Percentiles rank a stretch among this genome's conserved stretches.
phyloP scores from a whole-genome alignment of 2,797 vertebrate genomes.

The Crypturellus tataupa region DNA sequence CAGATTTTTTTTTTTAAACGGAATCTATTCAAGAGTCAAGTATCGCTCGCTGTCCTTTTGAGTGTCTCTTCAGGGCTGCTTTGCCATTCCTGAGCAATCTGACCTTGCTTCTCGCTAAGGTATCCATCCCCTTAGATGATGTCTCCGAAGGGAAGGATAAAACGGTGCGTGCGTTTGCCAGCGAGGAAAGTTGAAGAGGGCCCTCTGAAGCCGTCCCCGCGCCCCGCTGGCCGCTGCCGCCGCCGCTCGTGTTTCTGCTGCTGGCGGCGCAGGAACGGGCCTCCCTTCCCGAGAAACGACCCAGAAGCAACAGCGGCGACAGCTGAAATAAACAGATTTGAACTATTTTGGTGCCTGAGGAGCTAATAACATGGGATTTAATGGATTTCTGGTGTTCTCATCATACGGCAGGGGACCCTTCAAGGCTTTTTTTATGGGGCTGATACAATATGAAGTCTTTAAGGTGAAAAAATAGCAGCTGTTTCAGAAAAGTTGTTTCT shows the following conservation, averaged over 20 bases:
- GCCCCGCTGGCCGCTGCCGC: constrained; percentile 18
- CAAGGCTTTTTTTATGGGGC: not conserved
- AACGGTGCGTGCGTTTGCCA: not conserved
- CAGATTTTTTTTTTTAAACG: not conserved
- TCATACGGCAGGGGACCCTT: not conserved
- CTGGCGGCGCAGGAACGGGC: constrained; percentile 11
- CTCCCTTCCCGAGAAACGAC: not conserved
- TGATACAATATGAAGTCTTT: not conserved
- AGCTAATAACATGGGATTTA: not conserved
- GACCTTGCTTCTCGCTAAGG: not conserved
- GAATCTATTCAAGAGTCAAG: constrained; percentile 11
- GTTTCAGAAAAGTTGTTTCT: not conserved
- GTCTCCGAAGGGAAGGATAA: not conserved
- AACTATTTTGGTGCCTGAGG: not conserved
- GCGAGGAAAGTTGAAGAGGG: not conserved
- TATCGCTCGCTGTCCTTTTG: not conserved
- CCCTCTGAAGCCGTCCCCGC: not conserved
- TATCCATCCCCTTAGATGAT: not conserved
- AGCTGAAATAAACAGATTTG: not conserved
- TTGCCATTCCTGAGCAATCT: not conserved
- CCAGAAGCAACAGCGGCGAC: not conserved
- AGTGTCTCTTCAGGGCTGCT: not conserved
- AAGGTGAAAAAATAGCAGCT: not conserved
- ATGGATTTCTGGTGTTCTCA: not conserved
- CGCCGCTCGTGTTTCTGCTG: constrained; percentile 48